A percentile compares a stretch with the other conserved stretches of the same genome.
Conservation (phyloP, 2,113 vertebrate species). For the Ictalurus furcatus region DNA sequence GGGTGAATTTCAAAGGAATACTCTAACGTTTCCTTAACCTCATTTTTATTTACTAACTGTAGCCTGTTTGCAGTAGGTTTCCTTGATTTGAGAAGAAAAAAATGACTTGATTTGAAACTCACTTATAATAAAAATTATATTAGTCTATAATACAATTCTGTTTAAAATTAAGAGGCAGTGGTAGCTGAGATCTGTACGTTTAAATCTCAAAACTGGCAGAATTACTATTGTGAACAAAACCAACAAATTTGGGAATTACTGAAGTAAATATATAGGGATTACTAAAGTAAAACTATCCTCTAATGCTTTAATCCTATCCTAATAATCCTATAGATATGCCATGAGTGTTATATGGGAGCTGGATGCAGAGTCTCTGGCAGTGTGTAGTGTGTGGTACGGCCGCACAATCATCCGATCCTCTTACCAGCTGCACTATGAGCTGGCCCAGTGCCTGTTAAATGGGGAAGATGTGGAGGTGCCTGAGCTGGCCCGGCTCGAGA, state of each 20-base stretch:
- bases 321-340: conserved; percentile 78
- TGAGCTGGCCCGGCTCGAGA: conserved; percentile 71
- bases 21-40: background rate
- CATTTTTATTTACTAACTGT: background rate
- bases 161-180: background rate
- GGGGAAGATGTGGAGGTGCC: conserved; percentile 75
- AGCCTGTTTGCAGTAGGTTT: background rate
- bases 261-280: background rate
- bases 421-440: conserved; percentile 90
- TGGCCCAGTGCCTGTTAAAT: conserved; percentile 84
- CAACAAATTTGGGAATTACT: background rate
- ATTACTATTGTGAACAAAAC: background rate
- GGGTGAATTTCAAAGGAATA: background rate
- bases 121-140: background rate
- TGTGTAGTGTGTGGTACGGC: conserved; percentile 76
- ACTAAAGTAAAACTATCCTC: background rate
- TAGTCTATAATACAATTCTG: background rate
- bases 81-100: background rate
- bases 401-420: conserved; percentile 85
- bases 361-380: conserved; percentile 72
- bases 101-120: background rate
- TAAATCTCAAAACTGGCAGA: background rate
- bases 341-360: conserved; percentile 92
- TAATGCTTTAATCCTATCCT: background rate
- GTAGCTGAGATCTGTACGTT: background rate